Percentiles rank a stretch among this genome's conserved stretches.
These are phyloP conservation scores for Tetragnatha montana DNA, from an alignment of 2,888 invertebrate species.

Conservation along the genomic window DNA sequence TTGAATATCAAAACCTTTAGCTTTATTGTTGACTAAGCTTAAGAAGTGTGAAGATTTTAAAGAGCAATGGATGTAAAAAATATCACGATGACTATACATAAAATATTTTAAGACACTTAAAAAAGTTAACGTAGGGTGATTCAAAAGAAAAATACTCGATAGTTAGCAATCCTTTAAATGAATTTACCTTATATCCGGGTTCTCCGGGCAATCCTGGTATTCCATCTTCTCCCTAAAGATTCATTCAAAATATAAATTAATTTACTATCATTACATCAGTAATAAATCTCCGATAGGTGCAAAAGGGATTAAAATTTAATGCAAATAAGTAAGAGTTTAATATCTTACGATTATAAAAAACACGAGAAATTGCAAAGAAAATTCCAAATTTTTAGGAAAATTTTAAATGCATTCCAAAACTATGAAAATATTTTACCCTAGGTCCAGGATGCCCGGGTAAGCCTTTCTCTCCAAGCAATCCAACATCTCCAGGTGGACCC, in stretches of 20 bases:
- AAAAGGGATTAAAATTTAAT: too few relatives aligned
- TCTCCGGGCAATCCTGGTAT: slow-evolving; percentile 75
- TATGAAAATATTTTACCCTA: slow-evolving; percentile 18
- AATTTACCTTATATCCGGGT: slow-evolving; percentile 71
- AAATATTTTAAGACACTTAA: too few relatives aligned
- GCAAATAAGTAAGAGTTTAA: too few relatives aligned
- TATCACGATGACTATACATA: too few relatives aligned
- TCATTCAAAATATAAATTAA: too few relatives aligned
- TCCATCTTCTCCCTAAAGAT: slow-evolving; percentile 73
- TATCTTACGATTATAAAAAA: too few relatives aligned
- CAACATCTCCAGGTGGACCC: slow-evolving; percentile 71
- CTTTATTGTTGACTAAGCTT: neutral
- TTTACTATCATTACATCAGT: neutral
- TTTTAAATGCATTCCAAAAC: neutral
- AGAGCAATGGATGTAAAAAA: too few relatives aligned
- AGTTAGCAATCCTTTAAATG: neutral
- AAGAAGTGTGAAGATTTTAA: neutral
- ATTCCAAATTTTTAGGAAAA: too few relatives aligned
- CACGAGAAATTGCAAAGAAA: too few relatives aligned
- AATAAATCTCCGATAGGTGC: too few relatives aligned
- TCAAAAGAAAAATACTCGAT: too few relatives aligned
- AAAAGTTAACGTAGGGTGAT: neutral
- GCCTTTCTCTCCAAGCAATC: slow-evolving; percentile 74
- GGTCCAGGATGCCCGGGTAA: slow-evolving; percentile 74
- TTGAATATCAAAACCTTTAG: neutral